Evolutionary conservation across 2,797 vertebrate species (phyloP).

Genomic region (Enteromius anoplus): DNA sequence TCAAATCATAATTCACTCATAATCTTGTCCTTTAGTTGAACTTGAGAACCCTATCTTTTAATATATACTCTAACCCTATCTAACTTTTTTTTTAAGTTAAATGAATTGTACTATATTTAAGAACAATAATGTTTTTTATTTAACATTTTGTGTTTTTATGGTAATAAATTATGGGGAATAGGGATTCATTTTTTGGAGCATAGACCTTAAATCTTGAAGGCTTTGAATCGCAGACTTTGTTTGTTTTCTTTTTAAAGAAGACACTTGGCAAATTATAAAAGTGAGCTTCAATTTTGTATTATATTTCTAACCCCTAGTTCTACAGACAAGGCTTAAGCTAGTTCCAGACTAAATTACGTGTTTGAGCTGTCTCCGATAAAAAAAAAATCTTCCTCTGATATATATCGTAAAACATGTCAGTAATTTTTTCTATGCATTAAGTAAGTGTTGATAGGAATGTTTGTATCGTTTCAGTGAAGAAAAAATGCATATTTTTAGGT

Average conservation of each 20-base stretch:
- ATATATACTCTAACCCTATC: not conserved
- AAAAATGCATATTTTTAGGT: not conserved
- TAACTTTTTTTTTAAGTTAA: not conserved
- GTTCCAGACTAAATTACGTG: too few species aligned
- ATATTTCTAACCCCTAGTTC: too few species aligned
- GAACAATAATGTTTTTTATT: not conserved
- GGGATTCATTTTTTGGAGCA: not conserved
- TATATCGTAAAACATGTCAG: too few species aligned
- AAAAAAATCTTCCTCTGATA: too few species aligned
- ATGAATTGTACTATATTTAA: not conserved
- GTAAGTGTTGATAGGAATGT: not conserved
- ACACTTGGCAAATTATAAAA: not conserved
- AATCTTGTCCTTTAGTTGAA: not conserved
- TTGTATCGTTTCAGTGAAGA: not conserved
- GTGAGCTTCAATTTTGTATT: not conserved
- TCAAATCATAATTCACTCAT: not conserved
- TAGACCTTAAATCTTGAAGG: slow-evolving; percentile 2
- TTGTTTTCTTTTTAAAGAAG: not conserved
- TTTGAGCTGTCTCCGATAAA: too few species aligned
- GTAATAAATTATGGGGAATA: not conserved
- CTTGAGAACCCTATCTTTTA: not conserved
- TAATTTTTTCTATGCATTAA: not conserved
- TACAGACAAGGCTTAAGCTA: too few species aligned
- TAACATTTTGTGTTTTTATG: not conserved
- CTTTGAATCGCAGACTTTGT: not conserved